Evolutionary conservation across 2,113 vertebrate genomes (phyloP), one percentile per base, ranked within the genome.

Genomic region (Triplophysa rosa): DNA sequence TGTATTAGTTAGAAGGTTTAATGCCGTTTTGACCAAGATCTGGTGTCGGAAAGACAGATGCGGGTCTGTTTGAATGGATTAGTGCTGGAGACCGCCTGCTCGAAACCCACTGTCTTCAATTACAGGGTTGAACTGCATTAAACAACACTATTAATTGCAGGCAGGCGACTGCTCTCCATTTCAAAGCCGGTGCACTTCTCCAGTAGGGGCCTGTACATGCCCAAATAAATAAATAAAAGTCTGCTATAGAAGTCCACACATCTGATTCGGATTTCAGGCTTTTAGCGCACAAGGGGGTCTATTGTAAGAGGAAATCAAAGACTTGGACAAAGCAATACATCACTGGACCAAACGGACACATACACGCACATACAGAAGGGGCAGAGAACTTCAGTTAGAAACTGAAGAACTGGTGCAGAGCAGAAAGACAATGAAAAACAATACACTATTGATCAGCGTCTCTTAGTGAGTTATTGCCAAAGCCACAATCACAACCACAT

Each of bases 211-310:
- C 79, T 56, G 74, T 73, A 84, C 83, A 85, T 85, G 67, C 37
- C 66, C 76, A 79, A 73, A 68, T 80, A 80, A 80, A 82, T 54
- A 79, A 82, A 79, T 24, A 65, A 73, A 37, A n/a, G 49, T 7
- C 37, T 16, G 47, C 66, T 75, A 47, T 56, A 23, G 66, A 61
- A 84, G 82, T 66, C 59, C 77, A 0, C 67, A 88, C 89, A 88
- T 91, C 84, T 90, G 89, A 90, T 79, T 83, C 63, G 59, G 79
- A 84, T 88, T 91, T 83, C 52, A 76, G 67, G 83, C 82, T 33
- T 63, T 64, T 61, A n/a, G 21, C 37, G 65, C 63, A 82, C 80
- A 80, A 76, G 80, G 61, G 78, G 76, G 45, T 75, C 67, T 66
- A 84, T 84, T 87, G 85, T 87, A 76, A 65, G 45, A 17, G 54